Evolutionary conservation across 1,140 invertebrate genomes (phyloP), one percentile per base, ranked within the genome.

Genomic region (Leptinotarsa lineolata): DNA sequence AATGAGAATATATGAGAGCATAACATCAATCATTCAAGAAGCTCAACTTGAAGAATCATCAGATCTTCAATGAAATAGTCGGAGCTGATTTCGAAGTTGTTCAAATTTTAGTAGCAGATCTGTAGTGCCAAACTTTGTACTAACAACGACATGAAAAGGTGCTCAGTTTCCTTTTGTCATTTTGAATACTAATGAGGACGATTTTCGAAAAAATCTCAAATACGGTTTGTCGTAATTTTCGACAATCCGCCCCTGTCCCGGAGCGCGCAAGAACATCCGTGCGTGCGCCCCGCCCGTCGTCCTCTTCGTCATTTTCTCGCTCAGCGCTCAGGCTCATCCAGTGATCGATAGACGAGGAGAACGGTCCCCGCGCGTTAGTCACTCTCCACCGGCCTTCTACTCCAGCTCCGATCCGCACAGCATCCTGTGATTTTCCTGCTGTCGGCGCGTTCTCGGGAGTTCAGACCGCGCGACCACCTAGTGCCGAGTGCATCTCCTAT

Each of bases 281-380:
- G 15, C 48, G 48, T 54, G 48, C 48, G 48, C 48, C 48, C 48
- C 15, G 15, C 48, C 15, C 48, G n/a, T 16, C 16, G 48, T 54
- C 48, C 48, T 54, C 48, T 54, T 54, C 48, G n/a, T 54, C 48
- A 54, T 54, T 54, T 54, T 54, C 48, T 54, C 48, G 48, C 48
- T 54, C 48, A 18, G 48, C 48, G 48, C 48, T 54, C 48, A 54
- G 48, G 15, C n/a, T 54, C 48, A 54, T 15, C 48, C 48, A 54
- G 48, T 54, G 48, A 54, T 54, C 48, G 48, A 54, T 54, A 54
- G 48, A 54, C 48, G 48, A 54, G 16, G 48, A 54, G 48, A 18
- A 54, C 48, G n/a, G 48, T 54, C 48, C 48, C 48, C 48, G 48
- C 48, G 16, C 48, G 15, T 18, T 54, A 54, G 48, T 54, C 48